A percentile compares a stretch with the other conserved stretches of the same genome.
Conservation (phyloP, 2,888 invertebrate species). For the Mythimna vitellina region DNA sequence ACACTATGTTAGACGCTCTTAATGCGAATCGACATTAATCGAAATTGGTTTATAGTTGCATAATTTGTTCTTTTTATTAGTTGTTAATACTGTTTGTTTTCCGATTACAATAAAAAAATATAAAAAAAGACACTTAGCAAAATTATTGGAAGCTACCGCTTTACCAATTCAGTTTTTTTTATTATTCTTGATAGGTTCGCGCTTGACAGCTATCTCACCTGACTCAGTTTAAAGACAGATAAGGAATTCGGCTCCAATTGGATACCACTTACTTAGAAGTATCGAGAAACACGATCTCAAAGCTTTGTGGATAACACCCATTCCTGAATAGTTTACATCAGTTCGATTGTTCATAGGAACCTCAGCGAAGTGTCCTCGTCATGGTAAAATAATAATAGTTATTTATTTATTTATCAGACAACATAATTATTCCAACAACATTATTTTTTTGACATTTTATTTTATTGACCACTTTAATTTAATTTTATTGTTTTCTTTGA, state of each 20-base stretch:
- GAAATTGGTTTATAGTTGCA: no score
- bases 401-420: no score
- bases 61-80: no score
- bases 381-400: neutral
- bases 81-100: no score
- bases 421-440: no score
- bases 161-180: neutral
- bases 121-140: no score
- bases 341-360: neutral
- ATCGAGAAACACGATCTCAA: slow-evolving; percentile 17
- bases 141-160: slow-evolving; percentile 1
- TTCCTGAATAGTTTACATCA: neutral
- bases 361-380: neutral
- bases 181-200: no score
- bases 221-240: neutral
- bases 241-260: slow-evolving; percentile 14
- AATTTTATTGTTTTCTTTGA: no score
- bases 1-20: neutral
- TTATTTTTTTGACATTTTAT: no score
- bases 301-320: slow-evolving; percentile 4
- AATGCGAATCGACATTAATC: neutral
- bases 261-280: slow-evolving; percentile 5
- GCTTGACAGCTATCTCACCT: no score
- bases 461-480: no score
- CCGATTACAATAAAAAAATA: no score